Evolutionary conservation across 2,888 invertebrate species (phyloP), one percentile per base, ranked within the genome.

Genomic region (Falcaria lacertinaria): DNA sequence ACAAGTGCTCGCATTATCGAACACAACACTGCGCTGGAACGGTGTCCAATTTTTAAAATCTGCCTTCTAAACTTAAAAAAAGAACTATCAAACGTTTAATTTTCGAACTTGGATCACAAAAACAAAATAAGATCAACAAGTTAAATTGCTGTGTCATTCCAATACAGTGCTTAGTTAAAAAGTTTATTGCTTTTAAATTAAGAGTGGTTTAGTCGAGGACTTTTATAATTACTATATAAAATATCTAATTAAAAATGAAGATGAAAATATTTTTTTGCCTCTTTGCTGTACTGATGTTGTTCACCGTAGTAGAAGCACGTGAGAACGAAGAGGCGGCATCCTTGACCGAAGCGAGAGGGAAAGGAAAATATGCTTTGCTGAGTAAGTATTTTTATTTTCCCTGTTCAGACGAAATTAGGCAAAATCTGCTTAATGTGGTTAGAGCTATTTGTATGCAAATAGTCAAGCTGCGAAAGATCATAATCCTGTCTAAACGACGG

Each of bases 321-420:
- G 64, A 69, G 39, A 48, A 50, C 15, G 53, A 60, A 42, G 57
- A 59, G 42, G 63, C 47, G 19, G 64, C n/a, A n/a, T n/a, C 53
- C 34, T 41, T 60, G 41, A 50, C 60, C 4, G 82, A 85, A 52
- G 69, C 74, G 2, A 69, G 87, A 49, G 87, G 85, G 14, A 84
- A 79, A 63, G 80, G 65, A 17, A 80, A 83, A 68, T 84, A 72
- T 48, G 87, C 86, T 2, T 60, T 87, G 40, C 48, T 86, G 50
- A 81, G 87, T 87, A 58, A 81, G 87, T 86, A 57, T 37, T 42
- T 40, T 52, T 42, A 39, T 43, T 33, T 42, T 44, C 44, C 13
- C 41, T 48, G 11, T n/a, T 19, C 15, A 25, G 19, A 19, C 19
- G 6, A 19, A 19, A 19, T 19, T 19, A 19, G 3, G 19, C 6